Conservation (phyloP, 2,113 vertebrate species). For the Camelus bactrianus region DNA sequence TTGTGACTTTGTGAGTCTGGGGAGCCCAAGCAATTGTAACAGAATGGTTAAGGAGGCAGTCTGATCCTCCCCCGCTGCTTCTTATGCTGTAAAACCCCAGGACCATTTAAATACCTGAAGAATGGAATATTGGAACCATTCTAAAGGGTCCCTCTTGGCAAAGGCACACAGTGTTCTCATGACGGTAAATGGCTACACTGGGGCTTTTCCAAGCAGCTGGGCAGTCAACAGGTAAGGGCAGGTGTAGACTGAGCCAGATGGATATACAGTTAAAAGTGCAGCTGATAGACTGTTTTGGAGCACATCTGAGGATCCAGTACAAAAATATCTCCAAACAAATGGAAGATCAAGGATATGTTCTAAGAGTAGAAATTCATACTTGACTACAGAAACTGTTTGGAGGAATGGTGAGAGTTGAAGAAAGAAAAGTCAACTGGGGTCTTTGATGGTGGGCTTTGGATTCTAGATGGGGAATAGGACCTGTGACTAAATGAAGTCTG, state of each 20-base stretch:
- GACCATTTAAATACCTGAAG: background rate
- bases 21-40: background rate
- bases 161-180: background rate
- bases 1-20: background rate
- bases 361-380: background rate
- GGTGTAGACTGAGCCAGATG: background rate
- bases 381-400: background rate
- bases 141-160: background rate
- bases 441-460: background rate
- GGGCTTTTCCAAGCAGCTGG: background rate
- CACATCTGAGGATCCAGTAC: background rate
- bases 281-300: background rate
- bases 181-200: background rate
- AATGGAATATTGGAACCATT: background rate
- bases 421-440: background rate
- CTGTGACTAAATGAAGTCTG: background rate
- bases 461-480: background rate
- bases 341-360: background rate
- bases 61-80: background rate
- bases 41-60: background rate
- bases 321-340: background rate
- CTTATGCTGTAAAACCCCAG: background rate
- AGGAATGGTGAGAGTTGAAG: background rate
- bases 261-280: background rate
- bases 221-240: background rate